phyloP scores from a whole-genome alignment of 1,140 invertebrate genomes.

The Heliothis virescens region DNA sequence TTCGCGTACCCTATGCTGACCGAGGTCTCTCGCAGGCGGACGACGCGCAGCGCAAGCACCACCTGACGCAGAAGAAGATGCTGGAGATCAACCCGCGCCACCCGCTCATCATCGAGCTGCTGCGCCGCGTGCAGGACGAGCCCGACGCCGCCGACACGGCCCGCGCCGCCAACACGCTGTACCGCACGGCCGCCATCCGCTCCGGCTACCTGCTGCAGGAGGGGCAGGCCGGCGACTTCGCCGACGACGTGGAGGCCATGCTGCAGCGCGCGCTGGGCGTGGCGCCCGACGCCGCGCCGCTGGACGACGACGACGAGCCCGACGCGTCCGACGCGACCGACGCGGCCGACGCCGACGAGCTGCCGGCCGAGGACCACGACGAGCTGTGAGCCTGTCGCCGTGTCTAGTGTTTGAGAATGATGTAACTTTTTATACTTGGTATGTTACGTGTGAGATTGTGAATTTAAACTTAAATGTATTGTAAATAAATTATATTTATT shows the following conservation, averaged over 20 bases:
- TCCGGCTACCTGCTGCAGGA: conserved; percentile 80
- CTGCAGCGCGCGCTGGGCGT: conserved; percentile 72
- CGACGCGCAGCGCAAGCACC: conserved; percentile 96
- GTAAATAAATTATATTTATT: conserved; percentile 69
- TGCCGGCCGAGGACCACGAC: conserved; percentile 8
- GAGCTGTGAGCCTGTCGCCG: conserved; percentile 8
- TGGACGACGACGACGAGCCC: conserved; percentile 53
- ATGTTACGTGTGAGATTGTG: conserved; percentile 51
- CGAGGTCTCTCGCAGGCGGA: conserved; percentile 85
- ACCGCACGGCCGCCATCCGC: conserved; percentile 95
- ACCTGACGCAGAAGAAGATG: conserved; percentile 98
- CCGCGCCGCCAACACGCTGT: conserved; percentile 96
- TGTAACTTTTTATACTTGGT: conserved; percentile 30
- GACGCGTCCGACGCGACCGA: conserved; percentile 51
- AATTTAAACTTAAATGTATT: conserved; percentile 56
- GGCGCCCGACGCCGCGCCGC: conserved; percentile 64
- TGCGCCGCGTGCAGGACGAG: conserved; percentile 93
- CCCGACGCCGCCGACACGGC: conserved; percentile 93
- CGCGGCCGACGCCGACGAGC: conserved; percentile 4
- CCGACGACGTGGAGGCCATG: conserved; percentile 74
- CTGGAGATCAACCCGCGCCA: conserved; percentile 99
- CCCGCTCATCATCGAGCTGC: conserved; percentile 97
- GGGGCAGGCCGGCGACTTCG: conserved; percentile 76
- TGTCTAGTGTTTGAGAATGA: conserved; percentile 10
- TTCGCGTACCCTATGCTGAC: no score